Percentiles rank a stretch among this genome's conserved stretches.
Evolutionary conservation across 2,888 invertebrate species (phyloP).

Genomic region (Pimpla rufipes): DNA sequence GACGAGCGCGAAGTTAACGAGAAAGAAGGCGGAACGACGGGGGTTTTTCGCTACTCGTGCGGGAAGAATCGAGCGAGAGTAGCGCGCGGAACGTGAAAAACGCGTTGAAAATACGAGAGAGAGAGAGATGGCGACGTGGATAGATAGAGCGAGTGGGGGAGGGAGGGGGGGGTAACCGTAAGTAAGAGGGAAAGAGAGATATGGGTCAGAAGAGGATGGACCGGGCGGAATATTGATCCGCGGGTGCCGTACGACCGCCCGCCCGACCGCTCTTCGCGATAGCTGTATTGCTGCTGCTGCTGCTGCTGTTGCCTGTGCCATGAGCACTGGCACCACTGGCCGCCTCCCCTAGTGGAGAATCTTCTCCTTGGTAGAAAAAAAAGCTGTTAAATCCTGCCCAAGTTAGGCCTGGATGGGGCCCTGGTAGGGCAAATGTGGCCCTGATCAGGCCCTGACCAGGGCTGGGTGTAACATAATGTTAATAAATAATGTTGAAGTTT

Average conservation of each 20-base stretch:
- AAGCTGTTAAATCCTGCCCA: too few species aligned
- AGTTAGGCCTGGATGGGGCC: too few species aligned
- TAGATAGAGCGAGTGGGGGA: slow-evolving; percentile 30
- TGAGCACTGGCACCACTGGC: too few species aligned
- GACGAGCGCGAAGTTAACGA: slow-evolving; percentile 37
- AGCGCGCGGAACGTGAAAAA: neutral
- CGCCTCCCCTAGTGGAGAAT: too few species aligned
- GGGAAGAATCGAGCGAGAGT: slow-evolving; percentile 11
- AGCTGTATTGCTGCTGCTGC: neutral
- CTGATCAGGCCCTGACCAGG: too few species aligned
- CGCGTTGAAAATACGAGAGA: neutral
- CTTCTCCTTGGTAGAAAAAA: too few species aligned
- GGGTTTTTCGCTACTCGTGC: too few species aligned
- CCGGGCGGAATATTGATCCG: slow-evolving; percentile 84
- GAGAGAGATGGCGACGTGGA: neutral
- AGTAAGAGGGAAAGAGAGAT: slow-evolving; percentile 81
- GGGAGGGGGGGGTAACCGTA: slow-evolving; percentile 33
- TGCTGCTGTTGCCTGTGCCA: too few species aligned
- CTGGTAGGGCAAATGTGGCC: too few species aligned
- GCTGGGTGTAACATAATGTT: too few species aligned
- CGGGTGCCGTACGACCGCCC: slow-evolving; percentile 74
- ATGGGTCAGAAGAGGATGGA: slow-evolving; percentile 84
- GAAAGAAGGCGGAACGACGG: slow-evolving; percentile 18
- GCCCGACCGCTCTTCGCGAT: slow-evolving; percentile 56
- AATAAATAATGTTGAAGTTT: too few species aligned